Percentiles rank a stretch among this genome's conserved stretches.
Evolutionary conservation across 2,797 vertebrate genomes (phyloP).

Genomic region (Helarctos malayanus): DNA sequence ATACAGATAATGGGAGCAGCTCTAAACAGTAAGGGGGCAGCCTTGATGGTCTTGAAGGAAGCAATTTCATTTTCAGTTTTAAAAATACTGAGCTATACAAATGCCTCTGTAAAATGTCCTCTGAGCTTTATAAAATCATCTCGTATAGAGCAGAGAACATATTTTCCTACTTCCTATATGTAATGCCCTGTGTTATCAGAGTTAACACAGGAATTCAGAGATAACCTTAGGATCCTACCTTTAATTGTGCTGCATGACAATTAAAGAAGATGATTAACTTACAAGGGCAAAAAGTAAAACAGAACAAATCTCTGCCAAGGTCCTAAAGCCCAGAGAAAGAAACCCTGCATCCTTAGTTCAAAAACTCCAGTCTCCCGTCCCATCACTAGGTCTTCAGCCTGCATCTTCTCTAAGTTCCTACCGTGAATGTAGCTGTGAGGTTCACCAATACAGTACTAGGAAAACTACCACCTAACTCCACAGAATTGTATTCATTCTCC

Average conservation of each 20-base stretch:
- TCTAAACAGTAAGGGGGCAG: neutral
- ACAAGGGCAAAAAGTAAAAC: conserved; percentile 66
- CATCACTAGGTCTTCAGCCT: neutral
- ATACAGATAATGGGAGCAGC: neutral
- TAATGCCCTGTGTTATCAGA: conserved; percentile 18
- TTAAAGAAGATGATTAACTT: conserved; percentile 72
- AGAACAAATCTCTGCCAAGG: conserved; percentile 54
- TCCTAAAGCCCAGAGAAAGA: conserved; percentile 17
- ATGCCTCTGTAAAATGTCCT: conserved; percentile 42
- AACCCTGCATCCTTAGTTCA: neutral
- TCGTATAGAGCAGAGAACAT: neutral
- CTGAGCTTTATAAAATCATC: conserved; percentile 48
- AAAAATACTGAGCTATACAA: conserved; percentile 55
- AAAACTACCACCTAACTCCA: conserved; percentile 52
- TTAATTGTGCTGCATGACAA: conserved; percentile 45
- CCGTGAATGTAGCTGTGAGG: conserved; percentile 33
- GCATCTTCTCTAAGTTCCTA: conserved; percentile 37
- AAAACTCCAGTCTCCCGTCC: conserved; percentile 5
- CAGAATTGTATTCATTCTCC: conserved; percentile 56
- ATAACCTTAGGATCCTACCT: conserved; percentile 55
- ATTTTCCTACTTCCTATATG: conserved; percentile 51
- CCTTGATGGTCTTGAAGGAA: conserved; percentile 24
- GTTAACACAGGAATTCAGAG: conserved; percentile 66
- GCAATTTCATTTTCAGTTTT: conserved; percentile 22
- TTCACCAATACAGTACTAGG: neutral